These are phyloP conservation scores for Myrmecophaga tridactyla DNA, from an alignment of 2,113 vertebrate species.

Conservation along the genomic window DNA sequence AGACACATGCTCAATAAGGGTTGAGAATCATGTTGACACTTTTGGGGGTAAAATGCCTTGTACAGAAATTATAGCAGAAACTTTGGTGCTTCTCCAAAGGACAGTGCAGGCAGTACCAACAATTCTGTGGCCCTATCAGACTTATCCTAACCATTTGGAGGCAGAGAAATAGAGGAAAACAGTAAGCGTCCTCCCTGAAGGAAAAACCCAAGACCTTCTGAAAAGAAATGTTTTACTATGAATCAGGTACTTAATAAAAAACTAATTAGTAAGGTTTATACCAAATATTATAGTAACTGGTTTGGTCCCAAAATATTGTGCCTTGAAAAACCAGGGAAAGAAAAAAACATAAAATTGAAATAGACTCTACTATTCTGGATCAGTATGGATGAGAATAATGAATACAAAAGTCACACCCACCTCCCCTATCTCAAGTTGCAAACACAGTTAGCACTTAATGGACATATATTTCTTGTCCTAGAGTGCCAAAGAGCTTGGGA, in stretches of 20 bases:
- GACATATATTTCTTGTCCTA: neutral
- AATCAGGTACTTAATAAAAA: constrained; percentile 23
- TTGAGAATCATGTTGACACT: neutral
- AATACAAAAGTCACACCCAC: constrained; percentile 22
- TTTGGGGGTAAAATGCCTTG: neutral
- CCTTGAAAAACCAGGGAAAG: constrained; percentile 22
- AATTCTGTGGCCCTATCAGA: constrained; percentile 21
- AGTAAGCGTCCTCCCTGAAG: neutral
- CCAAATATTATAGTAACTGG: neutral
- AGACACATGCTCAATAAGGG: neutral
- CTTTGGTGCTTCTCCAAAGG: constrained; percentile 4
- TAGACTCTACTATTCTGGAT: neutral
- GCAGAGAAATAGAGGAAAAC: neutral
- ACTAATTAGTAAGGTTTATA: neutral
- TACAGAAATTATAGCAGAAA: constrained; percentile 19
- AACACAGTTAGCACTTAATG: neutral
- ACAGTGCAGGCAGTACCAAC: neutral
- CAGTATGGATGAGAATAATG: neutral
- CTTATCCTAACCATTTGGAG: neutral
- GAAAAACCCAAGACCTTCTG: neutral
- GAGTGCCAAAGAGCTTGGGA: neutral
- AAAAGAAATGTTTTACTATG: neutral
- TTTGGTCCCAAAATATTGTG: neutral
- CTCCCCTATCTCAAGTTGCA: constrained; percentile 11
- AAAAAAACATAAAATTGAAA: neutral